phyloP scores from a whole-genome alignment of 2,113 vertebrate species.

The Malurus cyaneus region DNA sequence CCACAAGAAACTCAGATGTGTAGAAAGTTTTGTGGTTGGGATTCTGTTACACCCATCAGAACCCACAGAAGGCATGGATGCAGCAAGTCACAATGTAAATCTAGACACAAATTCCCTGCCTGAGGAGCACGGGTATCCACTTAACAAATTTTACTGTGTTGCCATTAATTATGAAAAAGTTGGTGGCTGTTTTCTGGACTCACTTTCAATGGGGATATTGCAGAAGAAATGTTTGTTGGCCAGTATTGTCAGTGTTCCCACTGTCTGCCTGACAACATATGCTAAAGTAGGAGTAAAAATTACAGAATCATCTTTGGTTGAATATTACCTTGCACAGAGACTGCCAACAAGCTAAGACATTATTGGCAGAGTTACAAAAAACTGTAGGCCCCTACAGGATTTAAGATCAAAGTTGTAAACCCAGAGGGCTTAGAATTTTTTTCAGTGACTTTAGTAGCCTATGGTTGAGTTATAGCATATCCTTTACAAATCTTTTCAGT shows the following conservation, averaged over 20 bases:
- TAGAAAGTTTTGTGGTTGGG: neutral
- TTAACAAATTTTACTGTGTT: neutral
- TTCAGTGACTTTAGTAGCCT: neutral
- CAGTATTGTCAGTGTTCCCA: neutral
- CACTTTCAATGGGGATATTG: neutral
- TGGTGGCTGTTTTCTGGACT: neutral
- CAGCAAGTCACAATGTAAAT: neutral
- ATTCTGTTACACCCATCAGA: neutral
- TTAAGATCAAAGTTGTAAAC: constrained; percentile 20
- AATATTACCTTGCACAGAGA: neutral
- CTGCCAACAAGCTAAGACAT: neutral
- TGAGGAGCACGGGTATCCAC: neutral
- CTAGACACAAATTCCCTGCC: neutral
- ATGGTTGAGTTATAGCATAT: neutral
- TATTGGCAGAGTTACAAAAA: constrained; percentile 2
- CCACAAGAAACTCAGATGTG: neutral
- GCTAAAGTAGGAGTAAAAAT: neutral
- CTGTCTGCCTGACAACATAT: neutral
- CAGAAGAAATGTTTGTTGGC: neutral
- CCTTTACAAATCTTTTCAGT: constrained; percentile 3
- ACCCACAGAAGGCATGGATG: neutral
- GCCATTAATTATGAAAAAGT: neutral
- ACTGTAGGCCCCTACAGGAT: neutral
- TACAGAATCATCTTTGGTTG: neutral
- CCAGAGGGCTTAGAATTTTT: neutral